Base-by-base conservation (phyloP, 2,113 vertebrate species). In the Leptobrachium leishanense region DNA sequence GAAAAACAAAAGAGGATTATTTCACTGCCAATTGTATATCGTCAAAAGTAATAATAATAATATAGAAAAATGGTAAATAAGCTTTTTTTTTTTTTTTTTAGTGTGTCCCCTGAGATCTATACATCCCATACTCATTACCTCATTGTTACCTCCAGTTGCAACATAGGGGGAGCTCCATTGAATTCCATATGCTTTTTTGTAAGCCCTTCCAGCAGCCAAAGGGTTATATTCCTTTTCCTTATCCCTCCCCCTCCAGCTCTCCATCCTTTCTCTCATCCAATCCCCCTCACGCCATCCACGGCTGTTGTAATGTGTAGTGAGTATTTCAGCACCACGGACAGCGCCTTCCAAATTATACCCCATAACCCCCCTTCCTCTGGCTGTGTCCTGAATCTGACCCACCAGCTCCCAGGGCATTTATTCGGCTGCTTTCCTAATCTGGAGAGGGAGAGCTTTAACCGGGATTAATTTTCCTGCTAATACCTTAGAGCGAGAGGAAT, bases 271-370 rank as follows among this genome's bases (percentile, higher is more conserved):
- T 59, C 55, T 59, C 13, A 7, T 59, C 55, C 55, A 12, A 15
- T 7, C 55, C 55, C 55, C 13, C 55, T 59, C 55, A 15, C 55
- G 13, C 55, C 11, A 12, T 50, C 55, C 13, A 59, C 13, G 55
- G 55, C 55, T 59, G 55, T 11, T 59, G 55, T 59, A 59, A 59
- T 59, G 55, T 11, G 55, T 59, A 2, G 20, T 31, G 5, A 41
- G 54, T 59, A 20, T 63, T 78, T 78, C 76, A 78, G 76, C 68
- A 78, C 76, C 68, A 20, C 39, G 76, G 76, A 78, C 57, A 78
- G 76, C 65, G 5, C 65, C 55, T 7, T 11, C 65, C 44, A 46
- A 10, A 31, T 31, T 70, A 31, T 31, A 31, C 20, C 20, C 20
- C 20, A 31, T 31, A 31, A 31, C 20, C 20, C 20, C 20, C n/a